Conservation (phyloP, 2,113 vertebrate species). For the Colinus virginianus region DNA sequence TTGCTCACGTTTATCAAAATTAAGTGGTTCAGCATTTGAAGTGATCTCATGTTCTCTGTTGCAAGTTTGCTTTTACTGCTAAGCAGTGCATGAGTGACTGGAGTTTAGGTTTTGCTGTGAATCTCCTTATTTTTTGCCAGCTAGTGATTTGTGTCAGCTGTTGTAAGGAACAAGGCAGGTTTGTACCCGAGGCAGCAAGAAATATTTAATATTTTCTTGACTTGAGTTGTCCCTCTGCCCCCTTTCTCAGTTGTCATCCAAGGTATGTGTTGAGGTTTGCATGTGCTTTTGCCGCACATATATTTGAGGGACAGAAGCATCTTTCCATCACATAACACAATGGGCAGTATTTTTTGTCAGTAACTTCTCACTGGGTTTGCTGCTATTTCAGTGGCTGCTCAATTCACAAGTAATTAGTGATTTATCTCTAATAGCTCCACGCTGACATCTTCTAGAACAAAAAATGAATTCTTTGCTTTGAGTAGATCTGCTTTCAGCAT, state of each 20-base stretch:
- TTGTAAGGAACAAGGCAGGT: rapidly evolving
- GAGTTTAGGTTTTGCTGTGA: background rate
- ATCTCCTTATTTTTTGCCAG: rapidly evolving
- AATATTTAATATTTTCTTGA: background rate
- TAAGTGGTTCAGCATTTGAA: background rate
- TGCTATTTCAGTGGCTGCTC: background rate
- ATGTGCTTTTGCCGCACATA: background rate
- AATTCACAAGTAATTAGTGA: background rate
- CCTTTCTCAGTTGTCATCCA: background rate
- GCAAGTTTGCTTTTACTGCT: background rate
- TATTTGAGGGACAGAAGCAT: background rate
- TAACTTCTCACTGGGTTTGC: background rate
- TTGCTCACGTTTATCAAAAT: background rate
- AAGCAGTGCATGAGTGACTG: background rate
- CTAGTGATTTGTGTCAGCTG: background rate
- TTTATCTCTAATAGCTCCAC: background rate
- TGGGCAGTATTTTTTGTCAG: rapidly evolving
- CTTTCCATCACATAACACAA: background rate
- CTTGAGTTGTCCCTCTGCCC: background rate
- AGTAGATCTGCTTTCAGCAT: background rate
- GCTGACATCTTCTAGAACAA: constrained; percentile 18
- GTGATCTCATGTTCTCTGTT: background rate
- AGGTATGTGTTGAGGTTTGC: background rate
- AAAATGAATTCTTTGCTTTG: background rate
- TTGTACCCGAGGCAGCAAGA: background rate